Percentiles rank a stretch among this genome's conserved stretches.
These are phyloP conservation scores for Tragelaphus strepsiceros DNA, from an alignment of 2,113 vertebrate species.

Conservation along the genomic window DNA sequence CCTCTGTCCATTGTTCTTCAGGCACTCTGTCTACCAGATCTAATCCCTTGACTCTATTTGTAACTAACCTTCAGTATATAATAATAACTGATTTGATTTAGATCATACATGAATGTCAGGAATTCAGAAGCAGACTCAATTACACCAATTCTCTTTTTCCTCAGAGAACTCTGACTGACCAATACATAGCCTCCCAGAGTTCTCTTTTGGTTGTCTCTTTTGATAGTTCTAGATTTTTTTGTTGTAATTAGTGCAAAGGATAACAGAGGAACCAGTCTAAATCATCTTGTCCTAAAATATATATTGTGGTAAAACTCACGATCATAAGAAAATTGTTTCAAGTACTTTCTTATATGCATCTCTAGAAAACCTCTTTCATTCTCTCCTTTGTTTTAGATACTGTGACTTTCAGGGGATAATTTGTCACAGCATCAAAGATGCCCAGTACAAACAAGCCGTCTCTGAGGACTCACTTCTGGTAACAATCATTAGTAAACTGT, in stretches of 20 bases:
- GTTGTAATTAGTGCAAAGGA: not conserved
- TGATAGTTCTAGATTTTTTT: not conserved
- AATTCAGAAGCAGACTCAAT: not conserved
- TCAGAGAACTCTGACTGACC: not conserved
- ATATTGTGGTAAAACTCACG: not conserved
- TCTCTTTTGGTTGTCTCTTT: not conserved
- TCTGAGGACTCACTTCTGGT: not conserved
- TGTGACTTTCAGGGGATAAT: not conserved
- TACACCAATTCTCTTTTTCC: not conserved
- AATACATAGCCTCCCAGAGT: not conserved
- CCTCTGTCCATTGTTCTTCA: not conserved
- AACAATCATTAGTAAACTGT: not conserved
- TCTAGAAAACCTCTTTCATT: not conserved
- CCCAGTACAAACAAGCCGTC: not conserved
- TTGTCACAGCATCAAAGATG: not conserved
- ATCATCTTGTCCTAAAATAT: not conserved
- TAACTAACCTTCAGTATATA: not conserved
- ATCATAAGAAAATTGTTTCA: not conserved
- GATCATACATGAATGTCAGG: not conserved
- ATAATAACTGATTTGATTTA: not conserved
- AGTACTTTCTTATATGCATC: too few relatives aligned
- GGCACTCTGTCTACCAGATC: not conserved
- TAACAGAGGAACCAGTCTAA: not conserved
- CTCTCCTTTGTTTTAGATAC: not conserved
- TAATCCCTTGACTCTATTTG: not conserved